Conservation (phyloP, 2,113 vertebrate genomes). For the Danio rerio region DNA sequence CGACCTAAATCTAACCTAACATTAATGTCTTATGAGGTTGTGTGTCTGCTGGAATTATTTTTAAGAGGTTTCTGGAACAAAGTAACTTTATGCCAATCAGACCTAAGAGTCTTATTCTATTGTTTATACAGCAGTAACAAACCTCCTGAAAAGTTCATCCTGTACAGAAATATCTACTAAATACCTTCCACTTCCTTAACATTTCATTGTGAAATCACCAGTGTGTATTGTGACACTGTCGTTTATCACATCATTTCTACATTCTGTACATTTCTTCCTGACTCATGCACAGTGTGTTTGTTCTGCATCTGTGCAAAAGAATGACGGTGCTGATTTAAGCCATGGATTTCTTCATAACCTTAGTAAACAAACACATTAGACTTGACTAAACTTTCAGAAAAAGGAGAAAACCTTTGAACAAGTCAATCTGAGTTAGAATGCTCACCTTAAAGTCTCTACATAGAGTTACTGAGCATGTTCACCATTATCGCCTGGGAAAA, state of each 20-base stretch:
- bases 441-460: not conserved
- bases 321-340: not conserved
- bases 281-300: not conserved
- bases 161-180: not conserved
- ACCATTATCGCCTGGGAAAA: not conserved
- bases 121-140: not conserved
- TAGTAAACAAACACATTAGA: not conserved
- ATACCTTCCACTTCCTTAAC: not conserved
- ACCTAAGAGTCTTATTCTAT: not conserved
- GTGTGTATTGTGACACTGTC: not conserved
- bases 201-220: slow-evolving; percentile 23
- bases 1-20: no score
- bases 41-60: no score
- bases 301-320: not conserved
- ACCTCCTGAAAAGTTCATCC: not conserved
- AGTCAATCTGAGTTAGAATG: not conserved
- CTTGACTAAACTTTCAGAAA: not conserved
- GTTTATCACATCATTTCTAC: slow-evolving; percentile 19
- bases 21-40: no score
- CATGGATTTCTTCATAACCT: not conserved
- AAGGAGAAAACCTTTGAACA: not conserved
- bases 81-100: not conserved
- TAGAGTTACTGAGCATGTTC: not conserved
- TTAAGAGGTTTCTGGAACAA: not conserved
- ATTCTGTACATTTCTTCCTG: slow-evolving; percentile 48